Base-by-base conservation (phyloP, 2,113 vertebrate genomes). In the Urocynchramus pylzowi region DNA sequence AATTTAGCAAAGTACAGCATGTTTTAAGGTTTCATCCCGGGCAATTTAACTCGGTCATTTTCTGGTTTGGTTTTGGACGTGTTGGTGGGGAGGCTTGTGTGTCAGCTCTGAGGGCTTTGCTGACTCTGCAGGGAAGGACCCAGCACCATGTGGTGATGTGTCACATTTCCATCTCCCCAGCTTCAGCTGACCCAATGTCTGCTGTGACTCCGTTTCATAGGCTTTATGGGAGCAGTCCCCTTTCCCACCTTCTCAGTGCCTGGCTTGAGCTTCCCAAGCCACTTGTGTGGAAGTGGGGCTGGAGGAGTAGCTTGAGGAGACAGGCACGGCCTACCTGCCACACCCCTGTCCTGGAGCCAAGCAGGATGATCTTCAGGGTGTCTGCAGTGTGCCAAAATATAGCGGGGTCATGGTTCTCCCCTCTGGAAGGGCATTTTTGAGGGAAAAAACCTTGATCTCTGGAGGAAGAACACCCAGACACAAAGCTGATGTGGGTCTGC, bases 341-440 rank as follows among this genome's bases (percentile, higher is more conserved):
- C 18, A 44, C 69, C 22, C 30, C 17, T 42, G 12, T 24, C 31
- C 45, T 17, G 70, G 18, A 31, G 6, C 12, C 0, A 1, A 41
- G 53, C 31, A 63, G 6, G 21, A 19, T 77, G 35, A 14, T 39
- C 64, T 76, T 75, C 77, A 60, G 28, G 27, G 23, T 65, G 35
- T 39, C 59, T 10, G 4, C 14, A 54, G 31, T 8, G 18, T 45
- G 49, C 5, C 0, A 0, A 70, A 88, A 52, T 61, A 8, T 6
- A 56, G 18, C 14, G 18, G 3, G 27, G 6, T 69, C 6, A 1
- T 20, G 18, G 6, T 57, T 39, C 6, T 79, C 2, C 5, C 12
- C 1, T 4, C 16, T 53, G 11, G 24, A 83, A 75, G 24, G 8
- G 18, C 28, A 49, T 60, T 79, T 75, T 52, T 24, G n/a, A 52